These are phyloP conservation scores for Lycocerus yunnanus DNA, from an alignment of 2,888 invertebrate species.

Conservation along the genomic window DNA sequence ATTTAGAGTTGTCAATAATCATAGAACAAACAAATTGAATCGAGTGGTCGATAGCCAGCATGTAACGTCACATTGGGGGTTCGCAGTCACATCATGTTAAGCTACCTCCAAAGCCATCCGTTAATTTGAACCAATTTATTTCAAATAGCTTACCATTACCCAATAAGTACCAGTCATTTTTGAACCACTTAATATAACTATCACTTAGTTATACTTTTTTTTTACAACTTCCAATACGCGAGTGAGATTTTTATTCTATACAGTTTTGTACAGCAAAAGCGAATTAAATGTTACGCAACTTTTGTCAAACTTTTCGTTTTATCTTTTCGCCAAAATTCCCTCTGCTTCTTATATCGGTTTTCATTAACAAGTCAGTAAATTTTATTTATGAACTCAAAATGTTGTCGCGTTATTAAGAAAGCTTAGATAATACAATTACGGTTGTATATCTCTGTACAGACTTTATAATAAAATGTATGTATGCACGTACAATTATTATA, in stretches of 20 bases:
- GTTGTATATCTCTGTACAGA: slow-evolving; percentile 18
- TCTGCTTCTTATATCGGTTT: neutral
- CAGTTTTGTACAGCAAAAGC: neutral
- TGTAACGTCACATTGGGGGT: slow-evolving; percentile 27
- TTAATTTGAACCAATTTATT: slow-evolving; percentile 32
- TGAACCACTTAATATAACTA: slow-evolving; percentile 30
- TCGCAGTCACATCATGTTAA: slow-evolving; percentile 30
- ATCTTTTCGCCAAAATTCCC: neutral
- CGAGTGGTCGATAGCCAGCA: slow-evolving; percentile 27
- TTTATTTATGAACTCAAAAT: neutral
- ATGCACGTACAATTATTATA: slow-evolving; percentile 31
- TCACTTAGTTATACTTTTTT: slow-evolving; percentile 31
- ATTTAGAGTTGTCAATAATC: slow-evolving; percentile 43
- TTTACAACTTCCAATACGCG: slow-evolving; percentile 23
- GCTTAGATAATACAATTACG: slow-evolving; percentile 18
- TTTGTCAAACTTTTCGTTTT: neutral
- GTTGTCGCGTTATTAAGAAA: neutral
- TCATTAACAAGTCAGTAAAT: neutral
- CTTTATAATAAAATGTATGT: slow-evolving; percentile 22
- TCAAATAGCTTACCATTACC: slow-evolving; percentile 29
- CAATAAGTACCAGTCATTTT: slow-evolving; percentile 34
- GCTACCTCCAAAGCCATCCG: slow-evolving; percentile 14
- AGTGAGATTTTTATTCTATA: neutral
- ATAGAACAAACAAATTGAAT: slow-evolving; percentile 50
- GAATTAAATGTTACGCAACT: neutral